These are phyloP conservation scores for Tragopan temminckii DNA, from an alignment of 2,797 vertebrate genomes.

Conservation along the genomic window DNA sequence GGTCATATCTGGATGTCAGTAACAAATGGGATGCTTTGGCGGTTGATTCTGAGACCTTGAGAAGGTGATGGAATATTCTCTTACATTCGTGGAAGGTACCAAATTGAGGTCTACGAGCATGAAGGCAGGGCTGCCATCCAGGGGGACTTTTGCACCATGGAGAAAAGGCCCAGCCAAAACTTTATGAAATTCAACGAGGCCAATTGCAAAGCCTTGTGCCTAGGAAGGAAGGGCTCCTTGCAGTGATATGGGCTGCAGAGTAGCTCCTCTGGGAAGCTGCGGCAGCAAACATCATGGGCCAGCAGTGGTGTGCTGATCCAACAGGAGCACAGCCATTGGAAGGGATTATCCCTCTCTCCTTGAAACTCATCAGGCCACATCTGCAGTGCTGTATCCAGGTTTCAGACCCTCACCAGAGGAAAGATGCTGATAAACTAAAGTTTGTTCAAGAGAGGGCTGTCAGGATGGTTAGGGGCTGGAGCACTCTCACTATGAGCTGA, in stretches of 20 bases:
- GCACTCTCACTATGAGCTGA: neutral
- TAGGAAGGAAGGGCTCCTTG: neutral
- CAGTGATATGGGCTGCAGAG: neutral
- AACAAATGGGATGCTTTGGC: neutral
- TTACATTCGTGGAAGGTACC: neutral
- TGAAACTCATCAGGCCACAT: neutral
- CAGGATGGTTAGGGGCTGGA: neutral
- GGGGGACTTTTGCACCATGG: neutral
- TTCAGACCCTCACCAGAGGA: neutral
- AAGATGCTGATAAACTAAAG: neutral
- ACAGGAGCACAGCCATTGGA: neutral
- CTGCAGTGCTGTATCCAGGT: neutral
- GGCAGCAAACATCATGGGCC: neutral
- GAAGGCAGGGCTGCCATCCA: neutral
- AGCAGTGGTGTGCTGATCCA: neutral
- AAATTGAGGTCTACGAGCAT: accelerated
- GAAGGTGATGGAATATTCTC: neutral
- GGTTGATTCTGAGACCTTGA: neutral
- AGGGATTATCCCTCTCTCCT: neutral
- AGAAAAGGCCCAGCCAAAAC: neutral
- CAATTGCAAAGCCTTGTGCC: neutral
- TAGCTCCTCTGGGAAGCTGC: neutral
- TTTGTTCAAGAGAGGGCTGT: neutral
- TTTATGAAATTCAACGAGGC: neutral
- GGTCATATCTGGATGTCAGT: neutral